Evolutionary conservation across 2,888 invertebrate species (phyloP), one percentile per base, ranked within the genome.

Genomic region (Eutolmus rufibarbis): DNA sequence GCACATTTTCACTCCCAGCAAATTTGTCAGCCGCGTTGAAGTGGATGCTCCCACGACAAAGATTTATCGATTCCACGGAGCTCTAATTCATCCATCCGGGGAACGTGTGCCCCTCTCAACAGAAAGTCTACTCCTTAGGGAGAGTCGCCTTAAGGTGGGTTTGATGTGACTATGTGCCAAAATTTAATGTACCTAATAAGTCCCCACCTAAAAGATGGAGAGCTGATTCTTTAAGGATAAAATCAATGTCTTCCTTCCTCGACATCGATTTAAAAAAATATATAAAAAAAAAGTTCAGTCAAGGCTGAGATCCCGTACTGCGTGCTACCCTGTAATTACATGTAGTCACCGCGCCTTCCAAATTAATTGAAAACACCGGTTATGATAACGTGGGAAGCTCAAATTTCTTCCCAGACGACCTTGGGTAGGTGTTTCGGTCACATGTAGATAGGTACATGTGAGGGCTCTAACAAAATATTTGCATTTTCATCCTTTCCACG

Each of bases 11-110:
- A 95, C 95, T 90, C 96, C 97, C 79, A 94, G 95, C 90, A 96
- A 96, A 92, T 98, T 98, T 92, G 94, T 95, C 89, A 97, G 97
- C 91, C 94, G 95, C 78, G 95, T 99, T 87, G 98, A 98, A 93
- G 98, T 98, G 90, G 98, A 98, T 93, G 95, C 96, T 87, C 99
- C 99, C 14, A 98, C 98, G 90, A 98, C 98, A 88, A 98, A 98
- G 93, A 97, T 99, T 91, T 98, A 98, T 93, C 95, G 97, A 91
- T 98, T 99, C 93, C 96, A 97, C 91, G 99, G 99, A 87, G 96
- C 96, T 89, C 95, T 98, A 90, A 95, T 97, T 88, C 97, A 97
- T 92, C 95, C 96, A 16, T 94, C 95, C 90, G 97, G 97, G 37
- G 94, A 94, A 88, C 94, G 96, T 90, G 96, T 98, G 89, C 96